Base-by-base conservation (phyloP, 2,113 vertebrate genomes). In the Rhinolophus ferrumequinum region DNA sequence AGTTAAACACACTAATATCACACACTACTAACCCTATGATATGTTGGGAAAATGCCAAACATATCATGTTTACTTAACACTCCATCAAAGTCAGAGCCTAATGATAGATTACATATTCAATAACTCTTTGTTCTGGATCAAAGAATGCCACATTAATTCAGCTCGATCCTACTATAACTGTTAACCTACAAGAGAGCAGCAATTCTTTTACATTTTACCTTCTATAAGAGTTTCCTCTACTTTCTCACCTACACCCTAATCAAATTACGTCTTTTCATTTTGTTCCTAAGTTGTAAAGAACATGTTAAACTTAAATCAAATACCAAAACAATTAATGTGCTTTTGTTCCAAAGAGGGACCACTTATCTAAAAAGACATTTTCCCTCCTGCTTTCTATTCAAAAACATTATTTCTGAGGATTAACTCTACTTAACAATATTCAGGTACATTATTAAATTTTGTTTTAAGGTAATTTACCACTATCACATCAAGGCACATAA, bases 91-190 rank as follows among this genome's bases (percentile, higher is more conserved):
- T 90, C 94, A 94, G 52, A 88, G 0, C 64, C 81, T 94, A 93
- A 81, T 30, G 87, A 80, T 26, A 95, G 82, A 77, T 54, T 80
- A 92, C 16, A 0, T 72, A 93, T 79, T n/a, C 66, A 64, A 30
- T 62, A 96, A 97, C 77, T 84, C 90, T 96, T 93, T 95, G 93
- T 97, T 94, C 67, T 88, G 44, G 28, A 88, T 75, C 77, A 86
- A 88, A 85, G 76, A 85, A 92, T 62, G 62, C 15, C 62, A 38
- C 22, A 69, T 77, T 35, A 88, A 75, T 88, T 88, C 19, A 82
- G n/a, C 28, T 15, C 75, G 50, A 38, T 66, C 9, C 50, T 13
- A 38, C 33, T 52, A 28, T 18, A 88, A 95, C 33, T 93, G 21
- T 28, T 66, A 60, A 87, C 28, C 47, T 88, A 93, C 33, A 22